Base-by-base conservation (phyloP, 2,113 vertebrate genomes). In the Sphaerodactylus townsendi region DNA sequence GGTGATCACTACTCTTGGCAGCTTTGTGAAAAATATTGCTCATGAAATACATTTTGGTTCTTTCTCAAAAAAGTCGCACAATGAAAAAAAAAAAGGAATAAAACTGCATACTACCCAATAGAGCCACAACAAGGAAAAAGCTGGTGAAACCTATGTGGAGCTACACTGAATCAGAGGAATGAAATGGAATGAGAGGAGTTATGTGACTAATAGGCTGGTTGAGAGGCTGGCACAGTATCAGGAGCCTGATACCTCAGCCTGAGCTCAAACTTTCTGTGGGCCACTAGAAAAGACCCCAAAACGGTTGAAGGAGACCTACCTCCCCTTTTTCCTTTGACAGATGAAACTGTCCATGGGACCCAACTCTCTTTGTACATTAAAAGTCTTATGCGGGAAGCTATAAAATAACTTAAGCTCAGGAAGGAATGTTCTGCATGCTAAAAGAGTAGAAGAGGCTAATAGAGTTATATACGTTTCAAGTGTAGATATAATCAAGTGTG, bases 401-500 rank as follows among this genome's bases (percentile, higher is more conserved):
- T 92, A 91, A 92, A 95, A 90, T 86, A 90, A 93, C 92, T 88
- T 92, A 88, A 91, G 93, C 89, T 87, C 71, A 88, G 90, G 92
- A 94, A 93, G 84, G 89, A 95, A 94, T 91, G 94, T 91, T 95
- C 91, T 92, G 90, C 85, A 90, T 89, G 92, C 93, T 94, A 94
- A 90, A 93, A 93, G 95, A 96, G 91, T 84, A 91, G 94, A 94
- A 91, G 93, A 94, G 81, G 92, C 93, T 96, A 96, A 96, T 96
- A 96, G 96, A 96, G 95, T 96, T 96, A 95, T 96, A 96, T 94
- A 94, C 88, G 91, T 96, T 96, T 96, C 94, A 96, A 95, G 95
- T 94, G 94, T 96, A 96, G 95, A 95, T 93, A 94, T 89, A 90
- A 95, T 96, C 96, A 95, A 95, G 95, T 97, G 96, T 92, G 93